Base-by-base conservation (phyloP, 2,113 vertebrate species). In the Pongo pygmaeus region DNA sequence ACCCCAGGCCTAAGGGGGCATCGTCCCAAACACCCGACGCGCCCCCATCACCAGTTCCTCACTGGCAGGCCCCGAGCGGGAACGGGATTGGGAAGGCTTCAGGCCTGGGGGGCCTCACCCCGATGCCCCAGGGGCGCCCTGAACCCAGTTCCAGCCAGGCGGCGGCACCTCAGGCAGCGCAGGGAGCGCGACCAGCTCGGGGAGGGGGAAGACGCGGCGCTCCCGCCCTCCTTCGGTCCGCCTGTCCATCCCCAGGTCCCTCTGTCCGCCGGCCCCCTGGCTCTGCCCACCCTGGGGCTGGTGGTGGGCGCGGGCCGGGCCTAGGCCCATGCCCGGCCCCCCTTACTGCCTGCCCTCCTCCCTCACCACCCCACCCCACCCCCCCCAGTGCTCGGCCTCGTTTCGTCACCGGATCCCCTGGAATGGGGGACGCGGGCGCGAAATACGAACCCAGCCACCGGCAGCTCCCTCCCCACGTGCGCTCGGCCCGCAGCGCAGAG, bases 381-480 rank as follows among this genome's bases (percentile, higher is more conserved):
- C 96, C 96, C 96, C 89, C 95, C 84, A 80, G 88, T 74, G 96
- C 87, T 94, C 96, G 84, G 97, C 97, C 97, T 97, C 30, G 90
- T 97, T 94, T 97, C 98, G 98, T 98, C 98, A 99, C 98, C 98
- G 98, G 98, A 98, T 98, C 98, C 98, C 98, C 98, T 97, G 97
- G 94, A 97, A 97, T 95, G 97, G 91, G 98, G 98, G 98, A 97
- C 90, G 96, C 98, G 98, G 98, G 99, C 99, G 99, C 98, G 98
- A 99, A 99, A 99, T 99, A 98, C 98, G 96, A 99, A 99, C 95
- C 97, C 92, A 67, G 93, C 94, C 96, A 97, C 97, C 93, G 97
- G 96, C 98, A 93, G 88, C 92, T 96, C 92, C 97, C 88, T 91
- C 96, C 93, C 97, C 98, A 99, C 98, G 98, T 98, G 98, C 97